Conservation (phyloP, 2,797 vertebrate genomes). For the Columba guinea region DNA sequence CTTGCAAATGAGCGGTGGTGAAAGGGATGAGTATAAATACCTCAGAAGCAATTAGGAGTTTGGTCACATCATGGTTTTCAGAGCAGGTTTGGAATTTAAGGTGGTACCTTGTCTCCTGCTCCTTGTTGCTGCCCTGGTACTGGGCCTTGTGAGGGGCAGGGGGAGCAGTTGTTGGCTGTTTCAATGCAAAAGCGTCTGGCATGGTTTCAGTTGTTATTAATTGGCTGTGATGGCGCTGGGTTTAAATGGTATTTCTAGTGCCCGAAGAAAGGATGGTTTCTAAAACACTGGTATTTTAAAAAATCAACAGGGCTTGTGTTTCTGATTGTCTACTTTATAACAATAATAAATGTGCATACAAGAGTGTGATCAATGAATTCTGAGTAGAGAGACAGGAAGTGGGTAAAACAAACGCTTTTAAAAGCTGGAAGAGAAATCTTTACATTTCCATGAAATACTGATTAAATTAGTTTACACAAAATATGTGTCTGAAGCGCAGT, state of each 20-base stretch:
- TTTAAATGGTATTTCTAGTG: background rate
- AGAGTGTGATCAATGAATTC: background rate
- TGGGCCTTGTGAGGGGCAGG: background rate
- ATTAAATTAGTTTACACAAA: background rate
- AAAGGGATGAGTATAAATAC: background rate
- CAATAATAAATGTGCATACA: background rate
- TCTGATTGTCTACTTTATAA: background rate
- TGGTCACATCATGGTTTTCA: background rate
- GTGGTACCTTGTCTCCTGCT: background rate
- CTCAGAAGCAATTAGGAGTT: background rate
- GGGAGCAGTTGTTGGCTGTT: background rate
- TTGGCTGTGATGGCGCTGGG: background rate
- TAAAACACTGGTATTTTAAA: background rate
- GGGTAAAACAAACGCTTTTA: background rate
- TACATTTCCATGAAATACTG: background rate
- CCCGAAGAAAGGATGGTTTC: background rate
- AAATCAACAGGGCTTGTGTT: background rate
- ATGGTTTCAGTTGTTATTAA: rapidly evolving
- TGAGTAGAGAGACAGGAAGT: background rate
- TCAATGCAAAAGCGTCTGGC: background rate
- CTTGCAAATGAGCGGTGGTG: background rate
- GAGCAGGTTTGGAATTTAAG: background rate
- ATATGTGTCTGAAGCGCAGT: background rate
- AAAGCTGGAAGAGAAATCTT: background rate
- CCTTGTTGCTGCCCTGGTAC: background rate